Conservation (phyloP, 2,113 vertebrate species). For the Carassius carassius region DNA sequence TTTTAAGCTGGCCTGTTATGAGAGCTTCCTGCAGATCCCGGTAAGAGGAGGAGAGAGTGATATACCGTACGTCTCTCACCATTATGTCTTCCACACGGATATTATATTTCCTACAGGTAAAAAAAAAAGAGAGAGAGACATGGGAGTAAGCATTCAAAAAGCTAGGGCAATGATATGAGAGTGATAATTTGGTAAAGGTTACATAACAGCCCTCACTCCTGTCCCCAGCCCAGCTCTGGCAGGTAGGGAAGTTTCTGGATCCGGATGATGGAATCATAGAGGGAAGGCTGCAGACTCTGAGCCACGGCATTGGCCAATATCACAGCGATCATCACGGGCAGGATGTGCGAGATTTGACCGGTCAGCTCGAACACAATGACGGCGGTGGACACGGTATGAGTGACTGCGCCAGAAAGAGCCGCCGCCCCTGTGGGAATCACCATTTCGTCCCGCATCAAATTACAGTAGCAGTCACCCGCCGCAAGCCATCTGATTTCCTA, state of each 20-base stretch:
- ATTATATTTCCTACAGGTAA: slow-evolving; percentile 86
- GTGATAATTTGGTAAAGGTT: background rate
- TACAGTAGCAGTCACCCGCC: slow-evolving; percentile 33
- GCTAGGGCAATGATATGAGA: background rate
- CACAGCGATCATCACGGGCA: slow-evolving; percentile 97
- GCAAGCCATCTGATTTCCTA: slow-evolving; percentile 52
- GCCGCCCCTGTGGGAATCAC: slow-evolving; percentile 81
- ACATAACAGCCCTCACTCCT: slow-evolving; percentile 80
- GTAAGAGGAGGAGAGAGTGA: slow-evolving; percentile 90
- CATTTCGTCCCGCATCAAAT: slow-evolving; percentile 30
- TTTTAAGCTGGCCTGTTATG: slow-evolving; percentile 86
- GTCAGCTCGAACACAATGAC: slow-evolving; percentile 99
- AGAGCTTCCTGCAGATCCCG: slow-evolving; percentile 88
- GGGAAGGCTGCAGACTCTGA: slow-evolving; percentile 93
- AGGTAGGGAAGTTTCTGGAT: slow-evolving; percentile 99
- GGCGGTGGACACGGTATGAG: slow-evolving; percentile 96
- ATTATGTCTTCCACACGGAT: slow-evolving; percentile 97
- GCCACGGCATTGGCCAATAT: slow-evolving; percentile 97
- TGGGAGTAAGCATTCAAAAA: slow-evolving; percentile 11
- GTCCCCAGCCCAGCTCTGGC: slow-evolving; percentile 95
- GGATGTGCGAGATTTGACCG: slow-evolving; percentile 96
- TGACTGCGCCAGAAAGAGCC: slow-evolving; percentile 91
- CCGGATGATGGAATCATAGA: slow-evolving; percentile 98
- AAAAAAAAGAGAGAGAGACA: background rate
- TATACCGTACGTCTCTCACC: slow-evolving; percentile 87